Evolutionary conservation across 2,888 invertebrate species (phyloP), one percentile per base, ranked within the genome.

Genomic region (Nymphalis c-album): DNA sequence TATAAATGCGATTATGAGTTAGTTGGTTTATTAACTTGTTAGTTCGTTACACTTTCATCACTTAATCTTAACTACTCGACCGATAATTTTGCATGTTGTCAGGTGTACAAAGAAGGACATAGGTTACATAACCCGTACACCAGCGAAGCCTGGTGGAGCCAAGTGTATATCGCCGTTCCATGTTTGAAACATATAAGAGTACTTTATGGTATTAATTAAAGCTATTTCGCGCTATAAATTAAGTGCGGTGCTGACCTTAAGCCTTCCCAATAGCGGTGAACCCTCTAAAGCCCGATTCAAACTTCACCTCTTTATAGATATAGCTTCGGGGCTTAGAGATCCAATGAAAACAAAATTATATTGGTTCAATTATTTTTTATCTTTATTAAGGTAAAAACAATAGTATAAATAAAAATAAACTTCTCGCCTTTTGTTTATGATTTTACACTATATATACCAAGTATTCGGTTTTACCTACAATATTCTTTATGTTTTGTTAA

Each of bases 331-430:
- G 22, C 13, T 40, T 57, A 57, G 18, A 18, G 18, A 57, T 18
- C n/a, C 18, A 10, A 53, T 53, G 35, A 57, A 57, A 57, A 57
- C 35, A 35, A 57, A 57, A 57, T 57, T 57, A 57, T 40, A 40
- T 57, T 57, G 35, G n/a, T 40, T 57, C 57, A 57, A 35, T 57
- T 40, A 57, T 40, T 57, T 57, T 57, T 57, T 57, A 40, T 40
- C 40, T 57, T 18, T 55, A 51, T 20, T 13, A 51, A 51, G 51
- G 16, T 22, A 5, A 6, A 18, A 20, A 20, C 7, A 51, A 22
- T 22, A 4, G 13, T 20, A 22, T 20, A 20, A 20, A 20, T 51
- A 22, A 51, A 20, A 51, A 51, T 51, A 51, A 13, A 51, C 10
- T 51, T 51, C 2, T 20, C 2, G 8, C 20, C 3, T 5, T n/a